A percentile compares a stretch with the other conserved stretches of the same genome.
Evolutionary conservation across 2,888 invertebrate genomes (phyloP).

Genomic region (Xestia rhomboidea): DNA sequence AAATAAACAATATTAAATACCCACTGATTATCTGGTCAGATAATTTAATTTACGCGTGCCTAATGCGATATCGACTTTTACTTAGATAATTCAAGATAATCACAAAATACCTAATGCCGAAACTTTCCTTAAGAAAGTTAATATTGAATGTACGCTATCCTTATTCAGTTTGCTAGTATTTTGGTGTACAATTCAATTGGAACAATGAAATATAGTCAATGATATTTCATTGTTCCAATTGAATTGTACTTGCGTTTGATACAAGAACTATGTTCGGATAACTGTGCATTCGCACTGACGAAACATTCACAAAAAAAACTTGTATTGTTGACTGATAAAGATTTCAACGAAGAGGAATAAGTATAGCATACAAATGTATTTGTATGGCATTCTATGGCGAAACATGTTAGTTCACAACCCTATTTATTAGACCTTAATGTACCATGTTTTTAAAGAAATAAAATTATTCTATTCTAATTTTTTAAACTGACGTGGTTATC

Average conservation of each 20-base stretch:
- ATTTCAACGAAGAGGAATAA: background rate
- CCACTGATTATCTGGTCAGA: slow-evolving; percentile 25
- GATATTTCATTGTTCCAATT: too few species aligned
- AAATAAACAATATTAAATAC: slow-evolving; percentile 19
- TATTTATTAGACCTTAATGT: too few species aligned
- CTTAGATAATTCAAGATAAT: slow-evolving; percentile 20
- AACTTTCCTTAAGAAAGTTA: slow-evolving; percentile 5
- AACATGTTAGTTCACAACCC: too few species aligned
- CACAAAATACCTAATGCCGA: background rate
- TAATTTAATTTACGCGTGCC: background rate
- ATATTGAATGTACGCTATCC: background rate
- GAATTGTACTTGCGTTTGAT: too few species aligned
- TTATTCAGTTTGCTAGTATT: background rate
- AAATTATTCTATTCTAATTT: too few species aligned
- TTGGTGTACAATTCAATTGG: background rate
- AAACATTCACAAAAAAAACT: background rate
- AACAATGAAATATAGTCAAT: slow-evolving; percentile 10
- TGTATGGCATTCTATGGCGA: too few species aligned
- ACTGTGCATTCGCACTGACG: background rate
- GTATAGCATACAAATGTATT: too few species aligned
- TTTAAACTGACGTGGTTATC: too few species aligned
- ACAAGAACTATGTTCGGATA: background rate
- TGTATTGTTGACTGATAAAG: background rate
- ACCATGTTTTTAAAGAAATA: too few species aligned
- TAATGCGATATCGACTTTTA: slow-evolving; percentile 12